phyloP scores from a whole-genome alignment of 2,888 invertebrate species.

The Tyria jacobaeae region DNA sequence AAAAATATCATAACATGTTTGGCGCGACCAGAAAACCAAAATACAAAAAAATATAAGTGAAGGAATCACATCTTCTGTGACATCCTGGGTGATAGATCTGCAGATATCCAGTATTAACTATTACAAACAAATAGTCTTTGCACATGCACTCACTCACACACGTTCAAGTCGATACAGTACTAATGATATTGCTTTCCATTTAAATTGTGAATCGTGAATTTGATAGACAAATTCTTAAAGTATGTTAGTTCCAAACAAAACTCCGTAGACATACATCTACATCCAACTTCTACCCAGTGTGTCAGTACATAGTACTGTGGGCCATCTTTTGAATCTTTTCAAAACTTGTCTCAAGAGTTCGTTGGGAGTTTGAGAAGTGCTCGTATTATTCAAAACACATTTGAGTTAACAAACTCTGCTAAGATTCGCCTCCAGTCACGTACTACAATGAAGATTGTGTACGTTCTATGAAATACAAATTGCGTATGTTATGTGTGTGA shows the following conservation, averaged over 20 bases:
- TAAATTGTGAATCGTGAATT: too few species aligned
- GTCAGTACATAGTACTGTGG: constrained; percentile 12
- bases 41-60: too few species aligned
- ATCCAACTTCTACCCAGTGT: constrained; percentile 17
- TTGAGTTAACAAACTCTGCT: constrained; percentile 34
- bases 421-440: constrained; percentile 27
- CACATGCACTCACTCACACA: too few species aligned
- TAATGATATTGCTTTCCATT: too few species aligned
- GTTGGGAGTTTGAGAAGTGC: constrained; percentile 29
- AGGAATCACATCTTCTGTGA: too few species aligned
- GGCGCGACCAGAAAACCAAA: too few species aligned
- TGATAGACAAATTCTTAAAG: too few species aligned
- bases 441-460: constrained; percentile 29
- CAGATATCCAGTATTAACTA: too few species aligned
- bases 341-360: constrained; percentile 23
- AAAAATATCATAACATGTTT: too few species aligned
- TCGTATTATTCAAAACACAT: constrained; percentile 42
- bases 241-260: constrained; percentile 9
- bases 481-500: constrained; percentile 2
- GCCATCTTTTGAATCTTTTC: constrained; percentile 24
- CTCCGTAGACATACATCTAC: constrained; percentile 8
- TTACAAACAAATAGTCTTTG: too few species aligned
- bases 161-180: too few species aligned
- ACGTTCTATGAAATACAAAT: constrained; percentile 20
- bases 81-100: too few species aligned